These are phyloP conservation scores for Acropternis orthonyx DNA, from an alignment of 2,797 vertebrate species.

Conservation along the genomic window DNA sequence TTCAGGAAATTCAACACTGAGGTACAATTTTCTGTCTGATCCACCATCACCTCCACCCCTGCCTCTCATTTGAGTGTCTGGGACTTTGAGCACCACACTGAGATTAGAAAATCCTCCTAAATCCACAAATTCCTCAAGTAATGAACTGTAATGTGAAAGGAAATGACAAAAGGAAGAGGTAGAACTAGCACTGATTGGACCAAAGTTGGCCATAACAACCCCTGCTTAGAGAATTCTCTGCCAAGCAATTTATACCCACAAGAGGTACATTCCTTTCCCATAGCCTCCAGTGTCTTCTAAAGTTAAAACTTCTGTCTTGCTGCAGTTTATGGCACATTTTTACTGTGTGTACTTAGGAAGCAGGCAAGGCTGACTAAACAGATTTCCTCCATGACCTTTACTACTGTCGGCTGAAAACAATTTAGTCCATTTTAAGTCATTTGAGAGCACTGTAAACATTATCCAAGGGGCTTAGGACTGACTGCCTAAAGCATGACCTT, in stretches of 20 bases:
- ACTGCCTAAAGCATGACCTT: slow-evolving; percentile 72
- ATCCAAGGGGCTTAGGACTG: slow-evolving; percentile 64
- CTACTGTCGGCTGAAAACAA: slow-evolving; percentile 69
- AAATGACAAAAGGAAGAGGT: neutral
- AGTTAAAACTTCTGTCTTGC: slow-evolving; percentile 28
- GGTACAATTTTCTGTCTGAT: neutral
- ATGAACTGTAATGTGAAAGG: neutral
- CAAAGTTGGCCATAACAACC: neutral
- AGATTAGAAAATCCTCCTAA: neutral
- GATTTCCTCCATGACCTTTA: slow-evolving; percentile 74
- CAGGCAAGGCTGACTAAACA: slow-evolving; percentile 60
- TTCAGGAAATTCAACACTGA: neutral
- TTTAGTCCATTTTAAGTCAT: slow-evolving; percentile 77
- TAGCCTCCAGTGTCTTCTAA: neutral
- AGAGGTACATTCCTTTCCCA: neutral
- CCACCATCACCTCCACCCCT: neutral
- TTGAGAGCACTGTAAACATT: slow-evolving; percentile 75
- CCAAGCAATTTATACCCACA: neutral
- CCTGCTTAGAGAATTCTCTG: neutral
- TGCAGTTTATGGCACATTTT: slow-evolving; percentile 52
- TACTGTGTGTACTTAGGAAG: slow-evolving; percentile 39
- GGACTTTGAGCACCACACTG: neutral
- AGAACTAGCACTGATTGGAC: neutral
- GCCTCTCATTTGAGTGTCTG: neutral
- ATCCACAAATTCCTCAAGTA: neutral